These are phyloP conservation scores for Danio kyathit DNA, from an alignment of 2,797 vertebrate species.

Conservation along the genomic window DNA sequence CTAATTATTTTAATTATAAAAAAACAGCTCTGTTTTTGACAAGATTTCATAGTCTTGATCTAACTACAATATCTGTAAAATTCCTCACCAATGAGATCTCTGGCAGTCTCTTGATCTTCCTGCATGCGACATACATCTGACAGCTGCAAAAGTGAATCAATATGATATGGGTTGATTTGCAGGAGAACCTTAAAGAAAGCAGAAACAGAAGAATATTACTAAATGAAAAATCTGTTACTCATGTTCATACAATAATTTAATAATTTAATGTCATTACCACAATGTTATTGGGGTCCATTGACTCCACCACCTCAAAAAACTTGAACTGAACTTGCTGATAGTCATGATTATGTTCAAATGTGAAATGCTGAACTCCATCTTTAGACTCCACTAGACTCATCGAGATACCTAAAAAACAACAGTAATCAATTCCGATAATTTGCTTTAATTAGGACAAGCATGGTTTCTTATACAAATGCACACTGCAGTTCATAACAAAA, in stretches of 20 bases:
- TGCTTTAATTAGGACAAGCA: not conserved
- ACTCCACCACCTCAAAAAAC: slow-evolving; percentile 94
- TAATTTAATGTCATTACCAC: slow-evolving; percentile 80
- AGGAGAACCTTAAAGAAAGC: slow-evolving; percentile 83
- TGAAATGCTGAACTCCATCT: slow-evolving; percentile 87
- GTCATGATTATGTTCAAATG: slow-evolving; percentile 92
- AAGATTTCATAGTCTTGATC: not conserved
- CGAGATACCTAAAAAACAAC: slow-evolving; percentile 81
- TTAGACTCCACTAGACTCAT: slow-evolving; percentile 90
- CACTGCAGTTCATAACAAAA: slow-evolving; percentile 1
- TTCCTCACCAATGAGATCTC: slow-evolving; percentile 80
- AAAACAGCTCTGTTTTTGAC: not conserved
- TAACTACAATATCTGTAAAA: not conserved
- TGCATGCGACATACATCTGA: slow-evolving; percentile 96
- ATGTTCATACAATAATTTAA: not conserved
- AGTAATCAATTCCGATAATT: not conserved
- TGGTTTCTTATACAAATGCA: not conserved
- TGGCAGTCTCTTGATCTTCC: slow-evolving; percentile 97
- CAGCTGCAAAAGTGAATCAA: slow-evolving; percentile 95
- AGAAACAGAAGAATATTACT: not conserved
- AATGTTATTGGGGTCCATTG: slow-evolving; percentile 98
- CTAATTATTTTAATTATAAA: no score
- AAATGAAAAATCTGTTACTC: not conserved
- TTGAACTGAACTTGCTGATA: slow-evolving; percentile 97
- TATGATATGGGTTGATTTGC: slow-evolving; percentile 93